Conservation (phyloP, 2,113 vertebrate genomes). For the Equus przewalskii region DNA sequence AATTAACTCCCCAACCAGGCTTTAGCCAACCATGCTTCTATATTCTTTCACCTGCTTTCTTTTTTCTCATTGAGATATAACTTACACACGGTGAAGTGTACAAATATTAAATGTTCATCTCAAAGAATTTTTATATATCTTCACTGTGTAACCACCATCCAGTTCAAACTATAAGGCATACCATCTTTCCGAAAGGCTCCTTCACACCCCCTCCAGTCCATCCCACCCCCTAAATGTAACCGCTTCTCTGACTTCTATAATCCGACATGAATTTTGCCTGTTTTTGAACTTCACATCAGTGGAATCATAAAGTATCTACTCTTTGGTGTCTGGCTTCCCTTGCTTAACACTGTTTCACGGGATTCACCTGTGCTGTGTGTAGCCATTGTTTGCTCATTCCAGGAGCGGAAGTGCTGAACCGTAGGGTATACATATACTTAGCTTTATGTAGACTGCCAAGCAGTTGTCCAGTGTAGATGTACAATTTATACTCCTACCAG, state of each 20-base stretch:
- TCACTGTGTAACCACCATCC: background rate
- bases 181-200: background rate
- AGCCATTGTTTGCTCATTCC: conserved; percentile 41
- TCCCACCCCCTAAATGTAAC: background rate
- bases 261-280: background rate
- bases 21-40: background rate
- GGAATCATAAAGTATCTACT: conserved; percentile 2
- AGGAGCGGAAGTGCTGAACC: conserved; percentile 37
- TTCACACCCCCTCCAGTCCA: background rate
- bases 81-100: background rate
- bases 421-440: background rate
- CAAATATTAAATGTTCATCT: conserved; percentile 34
- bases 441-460: background rate
- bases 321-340: conserved; percentile 22
- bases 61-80: background rate
- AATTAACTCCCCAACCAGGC: background rate
- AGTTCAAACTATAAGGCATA: conserved; percentile 30
- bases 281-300: conserved; percentile 11
- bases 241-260: background rate
- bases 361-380: background rate
- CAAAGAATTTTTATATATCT: conserved; percentile 13
- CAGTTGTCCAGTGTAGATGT: background rate
- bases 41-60: background rate
- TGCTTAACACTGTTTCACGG: background rate
- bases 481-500: background rate